Percentiles rank a stretch among this genome's conserved stretches.
phyloP scores from a whole-genome alignment of 1,140 invertebrate genomes.

The Drosophila carrolli region DNA sequence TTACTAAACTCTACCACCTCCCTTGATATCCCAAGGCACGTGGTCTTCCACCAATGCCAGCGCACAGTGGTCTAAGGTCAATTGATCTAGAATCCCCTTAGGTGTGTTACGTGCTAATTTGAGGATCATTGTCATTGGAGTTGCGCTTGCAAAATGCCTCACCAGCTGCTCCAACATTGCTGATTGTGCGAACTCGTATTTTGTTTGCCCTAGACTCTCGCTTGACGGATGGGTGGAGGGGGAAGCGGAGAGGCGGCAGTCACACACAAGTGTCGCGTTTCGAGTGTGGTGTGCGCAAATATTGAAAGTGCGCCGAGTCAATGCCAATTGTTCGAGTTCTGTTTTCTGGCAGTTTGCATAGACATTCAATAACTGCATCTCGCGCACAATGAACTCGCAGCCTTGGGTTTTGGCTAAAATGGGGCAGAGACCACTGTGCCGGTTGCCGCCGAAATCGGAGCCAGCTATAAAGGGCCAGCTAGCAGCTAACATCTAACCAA shows the following conservation, averaged over 20 bases:
- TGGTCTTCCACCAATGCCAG: slow-evolving; percentile 20
- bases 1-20: neutral
- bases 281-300: slow-evolving; percentile 47
- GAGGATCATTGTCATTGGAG: slow-evolving; percentile 39
- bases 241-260: neutral
- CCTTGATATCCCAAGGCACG: slow-evolving; percentile 2
- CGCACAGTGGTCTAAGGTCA: slow-evolving; percentile 35
- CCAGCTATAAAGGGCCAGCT: slow-evolving; percentile 11
- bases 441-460: neutral
- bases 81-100: neutral
- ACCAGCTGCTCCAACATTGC: slow-evolving; percentile 37
- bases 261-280: slow-evolving; percentile 21
- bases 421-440: slow-evolving; percentile 22
- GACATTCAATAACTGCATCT: slow-evolving; percentile 40
- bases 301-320: slow-evolving; percentile 46
- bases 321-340: slow-evolving; percentile 14
- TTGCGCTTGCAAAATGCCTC: slow-evolving; percentile 37
- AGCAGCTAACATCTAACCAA: slow-evolving; percentile 46
- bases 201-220: slow-evolving; percentile 26
- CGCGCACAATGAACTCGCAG: slow-evolving; percentile 41
- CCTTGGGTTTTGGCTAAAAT: slow-evolving; percentile 1
- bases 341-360: slow-evolving; percentile 29
- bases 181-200: slow-evolving; percentile 38
- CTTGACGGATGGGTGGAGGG: neutral
- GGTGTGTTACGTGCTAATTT: slow-evolving; percentile 4